A percentile compares a stretch with the other conserved stretches of the same genome.
Conservation (phyloP, 1,140 invertebrate species). For the Hyles vespertilio region DNA sequence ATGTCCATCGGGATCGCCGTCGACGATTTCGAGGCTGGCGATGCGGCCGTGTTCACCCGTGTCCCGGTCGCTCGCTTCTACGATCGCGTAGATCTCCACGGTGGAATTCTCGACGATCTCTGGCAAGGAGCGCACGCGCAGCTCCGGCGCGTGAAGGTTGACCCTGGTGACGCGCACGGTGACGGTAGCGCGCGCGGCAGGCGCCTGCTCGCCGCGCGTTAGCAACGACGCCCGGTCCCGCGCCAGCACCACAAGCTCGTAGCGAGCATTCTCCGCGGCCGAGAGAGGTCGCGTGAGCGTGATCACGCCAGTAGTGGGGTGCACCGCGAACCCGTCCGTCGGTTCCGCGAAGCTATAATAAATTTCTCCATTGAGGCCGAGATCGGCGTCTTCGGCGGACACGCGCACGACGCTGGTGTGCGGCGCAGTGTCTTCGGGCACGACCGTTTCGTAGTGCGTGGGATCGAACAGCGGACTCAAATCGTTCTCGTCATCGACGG, state of each 20-base stretch:
- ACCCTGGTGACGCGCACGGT: conserved; percentile 88
- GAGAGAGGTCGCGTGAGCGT: conserved; percentile 88
- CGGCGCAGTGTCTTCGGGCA: conserved; percentile 92
- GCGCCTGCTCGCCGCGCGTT: conserved; percentile 56
- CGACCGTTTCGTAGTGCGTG: conserved; percentile 88
- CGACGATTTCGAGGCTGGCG: conserved; percentile 88
- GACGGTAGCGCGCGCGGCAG: conserved; percentile 79
- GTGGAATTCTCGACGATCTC: conserved; percentile 90
- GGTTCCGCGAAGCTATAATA: conserved; percentile 94
- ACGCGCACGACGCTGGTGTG: conserved; percentile 87
- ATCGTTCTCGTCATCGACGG: conserved; percentile 93
- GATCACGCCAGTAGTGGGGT: conserved; percentile 93
- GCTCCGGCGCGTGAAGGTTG: conserved; percentile 91
- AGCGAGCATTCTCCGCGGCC: conserved; percentile 80
- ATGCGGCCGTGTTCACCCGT: conserved; percentile 89
- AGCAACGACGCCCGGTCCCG: conserved; percentile 86
- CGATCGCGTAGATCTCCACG: conserved; percentile 92
- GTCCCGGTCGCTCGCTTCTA: conserved; percentile 90
- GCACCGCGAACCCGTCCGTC: conserved; percentile 91
- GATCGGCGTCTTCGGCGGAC: conserved; percentile 94
- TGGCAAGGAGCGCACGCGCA: conserved; percentile 86
- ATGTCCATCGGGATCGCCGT: conserved; percentile 91
- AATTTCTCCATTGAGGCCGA: conserved; percentile 95
- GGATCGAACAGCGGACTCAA: conserved; percentile 94
- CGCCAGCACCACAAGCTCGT: conserved; percentile 88